Conservation (phyloP, 2,113 vertebrate genomes). For the Hoplias malabaricus region DNA sequence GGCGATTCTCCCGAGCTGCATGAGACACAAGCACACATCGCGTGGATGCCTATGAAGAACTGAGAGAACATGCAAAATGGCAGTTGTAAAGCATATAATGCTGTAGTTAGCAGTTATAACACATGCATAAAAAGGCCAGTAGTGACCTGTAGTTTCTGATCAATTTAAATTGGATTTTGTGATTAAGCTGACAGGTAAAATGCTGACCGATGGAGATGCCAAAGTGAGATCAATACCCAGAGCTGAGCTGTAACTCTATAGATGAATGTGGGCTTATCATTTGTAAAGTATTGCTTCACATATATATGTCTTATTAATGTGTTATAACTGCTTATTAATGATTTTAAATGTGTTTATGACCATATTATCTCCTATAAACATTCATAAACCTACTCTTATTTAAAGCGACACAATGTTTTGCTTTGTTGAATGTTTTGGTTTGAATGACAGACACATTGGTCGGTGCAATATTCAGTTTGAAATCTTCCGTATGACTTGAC, state of each 20-base stretch:
- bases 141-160: no score
- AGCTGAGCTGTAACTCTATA: background rate
- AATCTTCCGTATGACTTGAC: no score
- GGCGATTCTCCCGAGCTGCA: conserved; percentile 91
- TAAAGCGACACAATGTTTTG: no score
- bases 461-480: no score
- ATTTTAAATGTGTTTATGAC: background rate
- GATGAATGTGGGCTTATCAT: background rate
- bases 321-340: background rate
- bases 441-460: no score
- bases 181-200: no score
- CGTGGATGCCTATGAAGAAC: conserved; percentile 95
- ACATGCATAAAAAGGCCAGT: no score
- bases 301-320: background rate
- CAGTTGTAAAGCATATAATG: background rate
- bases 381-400: no score
- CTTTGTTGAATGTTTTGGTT: no score
- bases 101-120: conserved; percentile 44
- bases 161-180: no score
- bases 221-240: background rate
- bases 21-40: conserved; percentile 94
- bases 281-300: no score
- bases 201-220: background rate
- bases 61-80: conserved; percentile 57
- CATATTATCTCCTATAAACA: no score